Evolutionary conservation across 2,113 vertebrate species (phyloP), one percentile per base, ranked within the genome.

Genomic region (Archilochus colubris): DNA sequence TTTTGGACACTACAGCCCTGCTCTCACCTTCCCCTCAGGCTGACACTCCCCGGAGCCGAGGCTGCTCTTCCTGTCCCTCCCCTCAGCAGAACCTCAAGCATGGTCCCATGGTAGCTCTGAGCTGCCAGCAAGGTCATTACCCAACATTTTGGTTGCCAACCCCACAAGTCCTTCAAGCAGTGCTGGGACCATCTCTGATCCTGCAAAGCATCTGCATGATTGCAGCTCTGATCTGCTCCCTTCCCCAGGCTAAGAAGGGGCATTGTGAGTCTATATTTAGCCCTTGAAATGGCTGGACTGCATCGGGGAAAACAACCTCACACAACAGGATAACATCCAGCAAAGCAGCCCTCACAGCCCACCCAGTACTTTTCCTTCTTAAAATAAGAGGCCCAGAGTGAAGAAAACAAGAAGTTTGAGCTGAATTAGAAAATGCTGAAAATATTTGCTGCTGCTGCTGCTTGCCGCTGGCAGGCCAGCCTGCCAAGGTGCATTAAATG

Each of bases 21-120:
- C 55, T 83, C 64, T 48, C 69, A 68, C 73, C 84, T 69, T 77
- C 68, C 38, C 48, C 1, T 3, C 58, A 44, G 73, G 62, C 38
- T 43, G 78, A 31, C 13, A 3, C 14, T 85, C 80, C 46, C 40
- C 0, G 1, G 43, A 74, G 64, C 68, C 0, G 0, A 8, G 36
- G 66, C 43, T 36, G 62, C 43, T 83, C 64, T 46, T 38, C 92
- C 38, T 10, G 1, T 23, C 86, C 82, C 86, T 82, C 33, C 75
- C 67, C 44, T 68, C 4, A 0, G 21, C 9, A 2, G 57, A 84
- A 57, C 31, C 6, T 3, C 2, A 1, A n/a, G 54, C 79, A 27
- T 1, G 0, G 67, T 88, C 67, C 72, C 75, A 38, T 51, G 86
- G 77, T 3, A 46, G 54, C 66, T 40, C 46, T 0, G 1, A 44